Evolutionary conservation across 2,797 vertebrate genomes (phyloP).

Genomic region (Lophius americanus): DNA sequence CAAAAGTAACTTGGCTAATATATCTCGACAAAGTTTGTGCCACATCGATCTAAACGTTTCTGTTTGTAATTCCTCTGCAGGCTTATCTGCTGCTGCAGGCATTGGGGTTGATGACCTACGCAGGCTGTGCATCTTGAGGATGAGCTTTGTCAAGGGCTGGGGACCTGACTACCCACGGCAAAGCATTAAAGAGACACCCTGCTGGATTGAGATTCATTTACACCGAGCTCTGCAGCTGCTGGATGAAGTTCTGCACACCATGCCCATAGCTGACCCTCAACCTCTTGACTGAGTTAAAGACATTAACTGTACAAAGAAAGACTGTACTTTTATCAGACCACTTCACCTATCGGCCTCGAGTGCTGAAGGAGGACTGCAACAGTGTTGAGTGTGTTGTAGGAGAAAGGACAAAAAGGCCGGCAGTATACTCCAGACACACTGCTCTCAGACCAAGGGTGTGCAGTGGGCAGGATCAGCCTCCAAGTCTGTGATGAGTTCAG

Average conservation of each 20-base stretch:
- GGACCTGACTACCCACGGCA: constrained; percentile 95
- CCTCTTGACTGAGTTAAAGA: constrained; percentile 88
- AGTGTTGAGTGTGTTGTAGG: constrained; percentile 39
- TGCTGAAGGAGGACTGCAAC: constrained; percentile 46
- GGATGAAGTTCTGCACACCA: constrained; percentile 98
- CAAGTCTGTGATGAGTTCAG: constrained; percentile 20
- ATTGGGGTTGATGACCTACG: constrained; percentile 97
- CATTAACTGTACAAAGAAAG: constrained; percentile 37
- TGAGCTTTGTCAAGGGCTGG: constrained; percentile 99
- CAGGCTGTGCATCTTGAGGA: constrained; percentile 93
- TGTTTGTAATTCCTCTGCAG: constrained; percentile 65
- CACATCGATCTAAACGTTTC: constrained; percentile 28
- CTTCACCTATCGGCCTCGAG: constrained; percentile 46
- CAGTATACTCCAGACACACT: constrained; percentile 41
- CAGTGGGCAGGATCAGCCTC: constrained; percentile 14
- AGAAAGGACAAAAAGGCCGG: constrained; percentile 33
- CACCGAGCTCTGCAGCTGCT: constrained; percentile 95
- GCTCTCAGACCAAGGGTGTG: constrained; percentile 13
- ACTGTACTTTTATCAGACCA: constrained; percentile 47
- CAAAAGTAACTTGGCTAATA: background rate
- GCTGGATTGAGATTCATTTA: constrained; percentile 97
- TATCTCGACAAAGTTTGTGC: constrained; percentile 6
- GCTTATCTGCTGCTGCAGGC: constrained; percentile 93
- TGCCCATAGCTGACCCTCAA: constrained; percentile 96
- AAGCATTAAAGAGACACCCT: constrained; percentile 97